Base-by-base conservation (phyloP, 2,888 invertebrate species). In the Dryococelus australis region DNA sequence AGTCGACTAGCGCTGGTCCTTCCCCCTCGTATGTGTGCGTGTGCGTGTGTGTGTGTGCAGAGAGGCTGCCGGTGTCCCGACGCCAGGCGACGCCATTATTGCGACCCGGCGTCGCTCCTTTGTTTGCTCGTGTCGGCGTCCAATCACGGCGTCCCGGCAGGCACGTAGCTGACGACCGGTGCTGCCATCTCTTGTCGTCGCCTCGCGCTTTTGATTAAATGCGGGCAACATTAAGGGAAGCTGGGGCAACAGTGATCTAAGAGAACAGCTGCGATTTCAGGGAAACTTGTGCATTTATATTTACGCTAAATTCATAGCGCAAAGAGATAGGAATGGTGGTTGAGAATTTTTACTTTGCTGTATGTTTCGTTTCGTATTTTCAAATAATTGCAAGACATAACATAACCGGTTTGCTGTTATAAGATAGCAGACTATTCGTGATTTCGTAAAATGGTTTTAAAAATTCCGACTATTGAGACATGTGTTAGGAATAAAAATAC, bases 121-220 rank as follows among this genome's bases (percentile, higher is more conserved):
- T 83, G 83, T 43, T 65, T 65, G 65, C 65, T 65, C 65, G 65
- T 65, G 65, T 65, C 65, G 24, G 65, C 65, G 65, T n/a, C 65
- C 65, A 65, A 65, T 65, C 83, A 28, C 83, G 35, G 28, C 28
- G 28, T 27, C 65, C 65, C 83, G 27, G 83, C 83, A 35, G 35
- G 28, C 83, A 83, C 83, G 83, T 83, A 80, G 35, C 83, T 35
- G 83, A 35, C 83, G 83, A 83, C 83, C 65, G 83, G 20, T 83
- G 83, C 83, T 83, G 83, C 83, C 83, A 83, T 83, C 43, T 83
- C 83, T 27, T 83, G 83, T 83, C 80, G 80, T 28, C 83, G 28
- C 27, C 83, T 43, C 3, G 35, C 83, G 83, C 35, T 83, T 83
- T 83, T 83, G 83, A 83, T 83, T 83, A 83, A 83, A 83, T 35